Evolutionary conservation across 2,113 vertebrate genomes (phyloP), one percentile per base, ranked within the genome.

Genomic region (Aspiorhynchus laticeps): DNA sequence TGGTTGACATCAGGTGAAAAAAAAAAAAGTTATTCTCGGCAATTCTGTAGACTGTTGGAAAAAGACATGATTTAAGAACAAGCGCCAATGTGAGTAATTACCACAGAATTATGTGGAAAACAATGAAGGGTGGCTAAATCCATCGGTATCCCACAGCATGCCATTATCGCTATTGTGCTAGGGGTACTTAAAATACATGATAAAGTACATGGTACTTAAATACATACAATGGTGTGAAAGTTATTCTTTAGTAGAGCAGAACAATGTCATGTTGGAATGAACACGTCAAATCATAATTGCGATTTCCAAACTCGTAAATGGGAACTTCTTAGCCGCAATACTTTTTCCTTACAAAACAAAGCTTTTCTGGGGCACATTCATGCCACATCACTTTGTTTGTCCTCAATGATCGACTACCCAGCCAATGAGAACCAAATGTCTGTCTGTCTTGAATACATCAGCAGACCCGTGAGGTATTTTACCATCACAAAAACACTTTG

Each of bases 11-110:
- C 7, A 17, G 33, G 9, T 10, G 0, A 3, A 56, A 84, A 69
- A 59, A 43, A 65, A 51, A 1, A 4, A 8, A 2, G 10, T 51
- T 80, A 73, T 75, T 43, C 41, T 63, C 53, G 15, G 17, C 8
- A 48, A 71, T 82, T 80, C 21, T 75, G 51, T 31, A 33, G 33
- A 73, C 28, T 6, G 36, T n/a, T 71, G 79, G 51, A 82, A 88
- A 74, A 31, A 56, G 7, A 63, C 65, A 15, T 63, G 4, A 53
- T 59, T 81, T 73, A 26, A 31, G 75, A 88, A 71, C 19, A 46
- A 88, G 71, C 36, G n/a, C 31, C 15, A 78, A 36, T 76, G 31
- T 19, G 61, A 80, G 51, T 80, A 87, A 90, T 88, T 53, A 87
- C 85, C 28, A 76, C 48, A 61, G 61, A 76, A 84, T 73, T 88